These are phyloP conservation scores for Papilio xuthus DNA, from an alignment of 1,140 invertebrate species.

Conservation along the genomic window DNA sequence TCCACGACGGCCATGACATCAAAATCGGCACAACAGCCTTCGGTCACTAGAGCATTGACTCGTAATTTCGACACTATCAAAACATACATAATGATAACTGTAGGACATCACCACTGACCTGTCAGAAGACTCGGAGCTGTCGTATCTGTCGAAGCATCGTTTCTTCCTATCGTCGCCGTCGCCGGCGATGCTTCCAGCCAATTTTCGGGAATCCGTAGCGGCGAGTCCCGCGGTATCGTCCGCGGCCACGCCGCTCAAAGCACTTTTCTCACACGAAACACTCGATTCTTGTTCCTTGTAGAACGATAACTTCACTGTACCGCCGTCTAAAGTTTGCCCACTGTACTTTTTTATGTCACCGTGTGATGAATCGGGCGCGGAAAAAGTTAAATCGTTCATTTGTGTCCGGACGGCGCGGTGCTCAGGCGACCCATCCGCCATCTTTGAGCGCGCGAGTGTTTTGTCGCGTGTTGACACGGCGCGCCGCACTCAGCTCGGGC, in stretches of 20 bases:
- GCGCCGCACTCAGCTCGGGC: conserved; percentile 66
- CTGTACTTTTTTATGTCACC: conserved; percentile 80
- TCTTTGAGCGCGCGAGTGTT: conserved; percentile 80
- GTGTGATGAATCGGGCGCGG: conserved; percentile 67
- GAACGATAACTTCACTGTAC: conserved; percentile 75
- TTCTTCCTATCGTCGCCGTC: conserved; percentile 87
- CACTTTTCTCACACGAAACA: conserved; percentile 79
- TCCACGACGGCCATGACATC: conserved; percentile 78
- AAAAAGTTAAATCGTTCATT: conserved; percentile 78
- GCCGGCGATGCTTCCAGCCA: conserved; percentile 56
- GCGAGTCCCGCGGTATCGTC: conserved; percentile 61
- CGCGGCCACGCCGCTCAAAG: conserved; percentile 75
- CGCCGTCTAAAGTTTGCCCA: conserved; percentile 66
- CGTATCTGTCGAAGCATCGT: conserved; percentile 92
- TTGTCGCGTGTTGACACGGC: conserved; percentile 72
- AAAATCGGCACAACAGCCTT: conserved; percentile 72
- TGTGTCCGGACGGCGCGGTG: conserved; percentile 64
- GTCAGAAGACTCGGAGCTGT: conserved; percentile 94
- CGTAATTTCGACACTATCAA: conserved; percentile 62
- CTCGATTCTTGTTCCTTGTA: conserved; percentile 72
- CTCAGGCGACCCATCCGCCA: conserved; percentile 80
- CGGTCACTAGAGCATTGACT: conserved; percentile 80
- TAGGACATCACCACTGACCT: conserved; percentile 83
- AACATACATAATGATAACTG: conserved; percentile 43
- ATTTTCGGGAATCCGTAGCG: conserved; percentile 64